Percentiles rank a stretch among this genome's conserved stretches.
These are phyloP conservation scores for Xenops minutus DNA, from an alignment of 2,797 vertebrate genomes.

Conservation along the genomic window DNA sequence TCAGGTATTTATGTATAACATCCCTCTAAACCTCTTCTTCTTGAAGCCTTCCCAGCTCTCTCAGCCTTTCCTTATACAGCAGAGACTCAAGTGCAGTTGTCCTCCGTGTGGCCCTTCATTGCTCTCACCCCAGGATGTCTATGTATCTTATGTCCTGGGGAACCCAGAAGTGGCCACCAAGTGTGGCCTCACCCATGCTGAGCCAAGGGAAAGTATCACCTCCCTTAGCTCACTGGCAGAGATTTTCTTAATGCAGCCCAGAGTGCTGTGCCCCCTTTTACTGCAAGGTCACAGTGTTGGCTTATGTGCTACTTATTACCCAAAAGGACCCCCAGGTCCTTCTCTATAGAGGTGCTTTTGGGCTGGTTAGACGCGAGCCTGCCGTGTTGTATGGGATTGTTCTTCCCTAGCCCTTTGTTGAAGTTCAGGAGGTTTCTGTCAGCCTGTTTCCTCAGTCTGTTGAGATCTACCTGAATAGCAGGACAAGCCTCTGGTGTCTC, in stretches of 20 bases:
- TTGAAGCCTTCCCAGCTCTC: background rate
- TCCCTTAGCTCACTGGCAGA: background rate
- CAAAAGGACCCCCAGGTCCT: background rate
- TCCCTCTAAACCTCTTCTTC: background rate
- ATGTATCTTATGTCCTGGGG: fast-evolving
- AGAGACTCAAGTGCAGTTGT: background rate
- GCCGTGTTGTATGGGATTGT: background rate
- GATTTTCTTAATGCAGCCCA: background rate
- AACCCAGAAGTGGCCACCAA: background rate
- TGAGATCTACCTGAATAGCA: background rate
- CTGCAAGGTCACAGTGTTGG: background rate
- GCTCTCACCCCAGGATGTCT: background rate
- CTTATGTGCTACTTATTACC: background rate
- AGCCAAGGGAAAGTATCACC: background rate
- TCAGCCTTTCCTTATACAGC: background rate
- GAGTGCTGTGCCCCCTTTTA: background rate
- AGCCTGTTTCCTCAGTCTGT: background rate
- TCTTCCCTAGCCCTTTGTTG: background rate
- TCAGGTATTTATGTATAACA: background rate
- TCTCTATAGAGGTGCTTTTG: background rate
- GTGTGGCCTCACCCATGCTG: background rate
- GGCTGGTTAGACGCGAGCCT: background rate
- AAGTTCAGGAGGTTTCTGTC: background rate
- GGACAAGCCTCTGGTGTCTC: background rate
- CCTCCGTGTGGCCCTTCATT: background rate